phyloP scores from a whole-genome alignment of 1,140 invertebrate species.

The Aphaenogaster rudis region DNA sequence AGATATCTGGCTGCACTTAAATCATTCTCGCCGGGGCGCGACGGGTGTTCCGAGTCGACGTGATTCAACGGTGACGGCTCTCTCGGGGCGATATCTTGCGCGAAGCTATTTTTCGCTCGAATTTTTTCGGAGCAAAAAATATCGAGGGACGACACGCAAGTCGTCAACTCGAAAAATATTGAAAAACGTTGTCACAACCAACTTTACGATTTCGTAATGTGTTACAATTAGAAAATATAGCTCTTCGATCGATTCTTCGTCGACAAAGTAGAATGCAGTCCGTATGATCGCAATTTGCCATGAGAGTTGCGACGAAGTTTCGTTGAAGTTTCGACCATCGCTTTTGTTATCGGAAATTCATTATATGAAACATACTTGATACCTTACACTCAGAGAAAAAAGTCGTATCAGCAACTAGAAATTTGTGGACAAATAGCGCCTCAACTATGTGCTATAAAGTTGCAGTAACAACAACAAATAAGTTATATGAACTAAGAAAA shows the following conservation, averaged over 20 bases:
- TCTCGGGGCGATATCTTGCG: constrained; percentile 41
- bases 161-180: neutral
- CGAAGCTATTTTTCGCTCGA: neutral
- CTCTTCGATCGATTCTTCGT: neutral
- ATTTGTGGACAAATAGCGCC: too few relatives aligned
- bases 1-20: constrained; percentile 69
- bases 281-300: neutral
- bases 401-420: too few relatives aligned
- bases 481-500: too few relatives aligned
- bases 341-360: neutral
- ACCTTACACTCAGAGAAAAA: too few relatives aligned
- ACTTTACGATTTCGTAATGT: neutral
- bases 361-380: neutral
- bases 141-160: constrained; percentile 15
- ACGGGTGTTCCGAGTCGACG: constrained; percentile 65
- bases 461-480: too few relatives aligned
- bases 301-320: neutral
- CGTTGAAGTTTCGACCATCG: neutral
- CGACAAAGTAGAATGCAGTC: neutral
- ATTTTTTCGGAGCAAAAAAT: constrained; percentile 16
- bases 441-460: too few relatives aligned
- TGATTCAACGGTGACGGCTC: constrained; percentile 59
- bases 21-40: constrained; percentile 72
- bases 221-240: neutral
- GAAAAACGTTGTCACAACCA: neutral